These are phyloP conservation scores for Istiophorus platypterus DNA, from an alignment of 2,113 vertebrate species.

Conservation along the genomic window DNA sequence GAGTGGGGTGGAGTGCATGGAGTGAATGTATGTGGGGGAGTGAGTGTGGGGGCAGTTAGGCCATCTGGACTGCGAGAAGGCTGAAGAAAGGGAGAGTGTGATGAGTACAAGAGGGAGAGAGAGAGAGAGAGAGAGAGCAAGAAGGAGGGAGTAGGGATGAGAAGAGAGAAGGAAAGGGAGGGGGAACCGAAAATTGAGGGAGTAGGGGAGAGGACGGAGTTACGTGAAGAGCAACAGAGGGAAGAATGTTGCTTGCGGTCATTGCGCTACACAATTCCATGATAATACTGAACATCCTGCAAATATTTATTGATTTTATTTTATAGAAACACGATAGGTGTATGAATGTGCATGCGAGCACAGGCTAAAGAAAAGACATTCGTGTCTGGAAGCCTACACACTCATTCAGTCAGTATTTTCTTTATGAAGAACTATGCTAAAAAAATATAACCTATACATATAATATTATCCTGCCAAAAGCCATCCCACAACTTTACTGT, in stretches of 20 bases:
- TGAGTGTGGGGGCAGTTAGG: slow-evolving; percentile 80
- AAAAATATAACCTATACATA: background rate
- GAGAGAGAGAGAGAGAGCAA: slow-evolving; percentile 27
- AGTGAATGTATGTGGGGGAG: slow-evolving; percentile 78
- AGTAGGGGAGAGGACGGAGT: slow-evolving; percentile 53
- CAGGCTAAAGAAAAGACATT: slow-evolving; percentile 21
- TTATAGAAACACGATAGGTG: slow-evolving; percentile 29
- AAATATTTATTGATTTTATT: slow-evolving; percentile 45
- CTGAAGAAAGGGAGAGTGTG: slow-evolving; percentile 73
- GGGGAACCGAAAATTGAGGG: slow-evolving; percentile 40
- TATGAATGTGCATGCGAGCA: slow-evolving; percentile 27
- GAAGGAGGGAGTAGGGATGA: slow-evolving; percentile 47
- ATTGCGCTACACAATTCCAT: slow-evolving; percentile 36
- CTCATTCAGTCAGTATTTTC: background rate
- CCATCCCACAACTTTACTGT: slow-evolving; percentile 10
- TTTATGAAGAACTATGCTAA: background rate
- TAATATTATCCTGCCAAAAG: slow-evolving; percentile 2
- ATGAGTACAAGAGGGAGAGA: slow-evolving; percentile 25
- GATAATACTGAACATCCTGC: slow-evolving; percentile 26
- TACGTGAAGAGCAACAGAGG: slow-evolving; percentile 46
- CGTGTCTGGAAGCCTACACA: slow-evolving; percentile 29
- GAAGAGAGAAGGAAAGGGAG: slow-evolving; percentile 39
- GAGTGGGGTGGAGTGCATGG: slow-evolving; percentile 68
- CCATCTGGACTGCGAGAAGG: slow-evolving; percentile 84
- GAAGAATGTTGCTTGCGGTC: slow-evolving; percentile 57